phyloP scores from a whole-genome alignment of 2,113 vertebrate genomes.

The Barbus barbus region DNA sequence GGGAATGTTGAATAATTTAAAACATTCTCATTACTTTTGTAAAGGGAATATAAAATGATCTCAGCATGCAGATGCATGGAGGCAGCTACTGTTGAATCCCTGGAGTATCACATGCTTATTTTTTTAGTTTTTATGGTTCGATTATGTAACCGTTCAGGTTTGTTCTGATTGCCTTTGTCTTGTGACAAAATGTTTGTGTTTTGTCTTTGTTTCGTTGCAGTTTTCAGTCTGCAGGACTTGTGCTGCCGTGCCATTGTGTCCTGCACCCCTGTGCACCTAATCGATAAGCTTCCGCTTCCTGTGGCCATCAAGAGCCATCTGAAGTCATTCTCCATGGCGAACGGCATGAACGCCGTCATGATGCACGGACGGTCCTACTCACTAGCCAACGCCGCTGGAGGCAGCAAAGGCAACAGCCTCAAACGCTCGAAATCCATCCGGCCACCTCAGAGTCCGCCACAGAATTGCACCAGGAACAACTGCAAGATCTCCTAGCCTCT shows the following conservation, averaged over 20 bases:
- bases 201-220: constrained; percentile 63
- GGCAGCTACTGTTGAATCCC: constrained; percentile 1
- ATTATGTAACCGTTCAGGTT: background rate
- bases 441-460: constrained; percentile 92
- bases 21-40: constrained; percentile 18
- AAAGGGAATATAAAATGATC: constrained; percentile 29
- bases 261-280: constrained; percentile 96
- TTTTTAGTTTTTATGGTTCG: background rate
- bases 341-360: constrained; percentile 98
- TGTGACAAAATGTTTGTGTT: background rate
- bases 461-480: constrained; percentile 94
- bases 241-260: constrained; percentile 98
- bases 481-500: constrained; percentile 96
- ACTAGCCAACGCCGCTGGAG: constrained; percentile 78
- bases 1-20: constrained; percentile 24
- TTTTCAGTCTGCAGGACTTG: constrained; percentile 96
- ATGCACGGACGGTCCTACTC: constrained; percentile 99
- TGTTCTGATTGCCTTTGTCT: background rate
- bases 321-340: constrained; percentile 99
- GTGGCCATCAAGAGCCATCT: constrained; percentile 99
- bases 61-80: background rate
- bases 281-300: constrained; percentile 93
- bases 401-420: constrained; percentile 93
- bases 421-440: constrained; percentile 94
- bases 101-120: background rate